Conservation (phyloP, 64 coral and sea anemone species). For the Exaiptasia diaphana region DNA sequence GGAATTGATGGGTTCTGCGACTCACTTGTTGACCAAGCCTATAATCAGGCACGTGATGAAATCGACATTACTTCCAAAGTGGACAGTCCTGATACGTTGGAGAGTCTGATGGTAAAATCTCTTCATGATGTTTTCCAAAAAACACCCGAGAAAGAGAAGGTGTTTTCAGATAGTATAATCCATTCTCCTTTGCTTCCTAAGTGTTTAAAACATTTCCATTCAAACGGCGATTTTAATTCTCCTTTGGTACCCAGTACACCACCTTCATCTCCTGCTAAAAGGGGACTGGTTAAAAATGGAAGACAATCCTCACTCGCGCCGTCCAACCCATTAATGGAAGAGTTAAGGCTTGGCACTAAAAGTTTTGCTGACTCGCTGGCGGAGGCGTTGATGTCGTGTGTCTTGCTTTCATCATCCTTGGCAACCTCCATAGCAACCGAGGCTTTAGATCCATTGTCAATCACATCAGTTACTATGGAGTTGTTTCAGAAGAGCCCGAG, state of each 20-base stretch:
- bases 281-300: background rate
- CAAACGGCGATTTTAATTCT: background rate
- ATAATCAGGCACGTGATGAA: background rate
- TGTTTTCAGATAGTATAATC: constrained; percentile 25
- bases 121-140: constrained; percentile 34
- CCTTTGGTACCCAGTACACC: constrained; percentile 48
- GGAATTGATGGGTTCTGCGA: constrained; percentile 5
- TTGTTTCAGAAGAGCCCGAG: constrained; percentile 32
- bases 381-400: constrained; percentile 44
- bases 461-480: constrained; percentile 15
- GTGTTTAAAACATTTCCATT: background rate
- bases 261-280: constrained; percentile 11
- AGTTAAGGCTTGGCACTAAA: background rate
- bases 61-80: background rate
- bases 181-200: constrained; percentile 26
- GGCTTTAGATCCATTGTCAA: constrained; percentile 5
- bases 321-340: background rate
- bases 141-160: constrained; percentile 20
- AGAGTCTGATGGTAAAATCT: constrained; percentile 55
- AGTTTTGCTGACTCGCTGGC: constrained; percentile 62
- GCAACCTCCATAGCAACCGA: constrained; percentile 45
- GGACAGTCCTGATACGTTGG: constrained; percentile 33
- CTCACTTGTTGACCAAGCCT: background rate
- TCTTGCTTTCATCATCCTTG: constrained; percentile 45
- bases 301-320: background rate